Percentiles rank a stretch among this genome's conserved stretches.
Conservation (phyloP, 2,888 invertebrate species). For the Chydorus sphaericus region DNA sequence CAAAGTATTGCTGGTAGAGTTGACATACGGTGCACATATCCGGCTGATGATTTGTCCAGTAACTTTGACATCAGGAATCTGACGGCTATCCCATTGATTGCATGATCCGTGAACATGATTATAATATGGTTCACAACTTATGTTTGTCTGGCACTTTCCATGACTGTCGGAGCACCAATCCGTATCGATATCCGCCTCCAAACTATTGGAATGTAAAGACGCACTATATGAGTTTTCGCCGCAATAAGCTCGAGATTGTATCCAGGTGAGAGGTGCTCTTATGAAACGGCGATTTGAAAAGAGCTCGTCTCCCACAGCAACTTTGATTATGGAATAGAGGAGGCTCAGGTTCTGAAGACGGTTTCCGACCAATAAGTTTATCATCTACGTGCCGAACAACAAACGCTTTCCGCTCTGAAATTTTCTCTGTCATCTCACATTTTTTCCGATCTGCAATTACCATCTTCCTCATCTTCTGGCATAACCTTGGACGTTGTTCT, state of each 20-base stretch:
- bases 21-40: background rate
- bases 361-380: background rate
- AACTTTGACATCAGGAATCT: background rate
- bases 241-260: background rate
- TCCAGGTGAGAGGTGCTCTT: background rate
- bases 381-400: background rate
- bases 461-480: background rate
- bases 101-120: too few relatives aligned
- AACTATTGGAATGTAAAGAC: background rate
- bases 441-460: background rate
- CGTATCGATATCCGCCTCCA: background rate
- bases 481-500: background rate
- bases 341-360: background rate
- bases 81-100: background rate
- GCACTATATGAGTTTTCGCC: background rate
- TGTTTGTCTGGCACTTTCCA: too few relatives aligned
- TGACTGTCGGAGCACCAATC: too few relatives aligned
- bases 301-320: too few relatives aligned
- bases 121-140: too few relatives aligned
- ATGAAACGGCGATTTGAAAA: background rate
- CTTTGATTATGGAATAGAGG: background rate
- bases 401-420: background rate
- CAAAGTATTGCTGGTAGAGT: background rate
- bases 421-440: background rate
- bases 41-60: background rate